phyloP scores from a whole-genome alignment of 2,888 invertebrate genomes.

The Tipula unca region DNA sequence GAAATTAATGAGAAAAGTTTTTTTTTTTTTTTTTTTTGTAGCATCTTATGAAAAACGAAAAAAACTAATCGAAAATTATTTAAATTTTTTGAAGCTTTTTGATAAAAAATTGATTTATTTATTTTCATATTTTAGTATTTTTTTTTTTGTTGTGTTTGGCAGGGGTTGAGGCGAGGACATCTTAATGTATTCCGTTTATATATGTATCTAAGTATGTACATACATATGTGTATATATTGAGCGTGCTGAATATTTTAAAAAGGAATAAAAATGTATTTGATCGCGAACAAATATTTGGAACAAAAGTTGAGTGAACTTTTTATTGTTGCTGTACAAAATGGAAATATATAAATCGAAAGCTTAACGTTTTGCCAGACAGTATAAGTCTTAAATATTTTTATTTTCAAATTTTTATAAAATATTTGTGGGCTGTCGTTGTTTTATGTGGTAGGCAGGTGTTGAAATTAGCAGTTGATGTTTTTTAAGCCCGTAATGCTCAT shows the following conservation, averaged over 20 bases:
- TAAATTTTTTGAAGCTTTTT: not conserved
- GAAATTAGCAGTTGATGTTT: too few species aligned
- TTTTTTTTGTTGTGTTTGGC: too few species aligned
- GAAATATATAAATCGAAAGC: not conserved
- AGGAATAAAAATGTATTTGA: not conserved
- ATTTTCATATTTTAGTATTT: not conserved
- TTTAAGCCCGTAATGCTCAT: too few species aligned
- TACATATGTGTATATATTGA: not conserved
- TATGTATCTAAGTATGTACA: too few species aligned
- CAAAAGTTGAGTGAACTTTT: not conserved
- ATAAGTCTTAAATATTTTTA: not conserved
- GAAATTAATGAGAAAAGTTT: not conserved
- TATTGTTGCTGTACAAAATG: not conserved
- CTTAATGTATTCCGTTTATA: not conserved
- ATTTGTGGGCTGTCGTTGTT: too few species aligned
- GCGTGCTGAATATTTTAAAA: not conserved
- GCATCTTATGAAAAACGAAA: not conserved
- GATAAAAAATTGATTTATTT: conserved; percentile 8
- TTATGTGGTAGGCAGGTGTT: too few species aligned
- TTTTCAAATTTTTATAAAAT: not conserved
- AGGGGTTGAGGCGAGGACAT: not conserved
- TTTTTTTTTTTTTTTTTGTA: not conserved
- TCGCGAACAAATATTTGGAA: not conserved
- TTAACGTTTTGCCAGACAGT: not conserved
- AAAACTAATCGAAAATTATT: conserved; percentile 3